A percentile compares a stretch with the other conserved stretches of the same genome.
These are phyloP conservation scores for Sebastes steindachneri DNA, from an alignment of 2,797 vertebrate species.

Conservation along the genomic window DNA sequence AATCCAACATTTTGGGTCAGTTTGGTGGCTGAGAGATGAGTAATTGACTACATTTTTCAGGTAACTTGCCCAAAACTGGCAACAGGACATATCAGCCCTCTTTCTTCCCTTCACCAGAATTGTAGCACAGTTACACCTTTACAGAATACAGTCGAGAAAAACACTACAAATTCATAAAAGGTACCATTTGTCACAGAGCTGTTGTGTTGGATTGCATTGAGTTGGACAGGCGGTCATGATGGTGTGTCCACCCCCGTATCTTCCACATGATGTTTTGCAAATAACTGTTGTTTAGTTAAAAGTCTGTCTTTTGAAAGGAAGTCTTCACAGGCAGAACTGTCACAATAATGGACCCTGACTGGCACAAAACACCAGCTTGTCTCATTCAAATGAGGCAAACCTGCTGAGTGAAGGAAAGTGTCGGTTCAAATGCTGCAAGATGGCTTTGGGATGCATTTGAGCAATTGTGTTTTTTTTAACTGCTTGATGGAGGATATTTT, in stretches of 20 bases:
- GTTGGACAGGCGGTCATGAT: constrained; percentile 1
- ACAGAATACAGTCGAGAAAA: not conserved
- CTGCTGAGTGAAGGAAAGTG: constrained; percentile 16
- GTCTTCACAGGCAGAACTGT: constrained; percentile 9
- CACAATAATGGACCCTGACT: constrained; percentile 28
- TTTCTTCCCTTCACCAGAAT: not conserved
- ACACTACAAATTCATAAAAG: not conserved
- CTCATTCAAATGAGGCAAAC: constrained; percentile 42
- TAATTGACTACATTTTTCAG: not conserved
- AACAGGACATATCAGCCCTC: not conserved
- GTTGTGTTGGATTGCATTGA: not conserved
- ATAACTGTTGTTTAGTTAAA: constrained; percentile 24
- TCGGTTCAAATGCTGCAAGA: constrained; percentile 10
- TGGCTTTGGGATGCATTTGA: not conserved
- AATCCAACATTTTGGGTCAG: too few relatives aligned
- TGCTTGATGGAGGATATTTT: not conserved
- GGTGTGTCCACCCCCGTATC: not conserved
- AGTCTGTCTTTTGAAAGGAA: constrained; percentile 5
- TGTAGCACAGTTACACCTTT: not conserved
- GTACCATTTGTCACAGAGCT: not conserved
- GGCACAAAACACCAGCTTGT: constrained; percentile 22
- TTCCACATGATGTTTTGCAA: constrained; percentile 10
- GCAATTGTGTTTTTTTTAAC: not conserved
- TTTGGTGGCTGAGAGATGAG: not conserved
- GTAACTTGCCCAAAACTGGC: not conserved